phyloP scores from a whole-genome alignment of 2,113 vertebrate genomes.

The Eublepharis macularius region DNA sequence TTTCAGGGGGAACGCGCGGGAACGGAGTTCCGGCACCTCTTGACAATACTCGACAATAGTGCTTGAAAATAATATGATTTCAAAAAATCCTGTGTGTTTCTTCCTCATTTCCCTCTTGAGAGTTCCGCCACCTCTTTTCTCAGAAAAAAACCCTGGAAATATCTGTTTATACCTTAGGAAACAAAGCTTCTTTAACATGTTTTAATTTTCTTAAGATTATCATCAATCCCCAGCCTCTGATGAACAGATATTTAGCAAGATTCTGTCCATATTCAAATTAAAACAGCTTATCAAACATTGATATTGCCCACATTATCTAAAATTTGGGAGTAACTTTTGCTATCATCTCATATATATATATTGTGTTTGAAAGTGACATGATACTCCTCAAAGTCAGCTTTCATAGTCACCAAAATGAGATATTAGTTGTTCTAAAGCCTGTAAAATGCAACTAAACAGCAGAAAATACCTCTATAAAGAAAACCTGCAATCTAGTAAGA shows the following conservation, averaged over 20 bases:
- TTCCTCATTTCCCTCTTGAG: too few species aligned
- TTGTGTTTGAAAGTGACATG: neutral
- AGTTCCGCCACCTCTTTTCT: too few species aligned
- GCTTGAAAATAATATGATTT: too few species aligned
- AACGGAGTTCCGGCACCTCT: too few species aligned
- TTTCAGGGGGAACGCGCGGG: too few species aligned
- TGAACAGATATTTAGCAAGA: neutral
- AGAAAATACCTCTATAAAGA: constrained; percentile 19
- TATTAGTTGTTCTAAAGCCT: constrained; percentile 33
- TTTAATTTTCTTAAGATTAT: neutral
- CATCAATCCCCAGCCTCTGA: neutral
- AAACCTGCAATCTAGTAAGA: constrained; percentile 7
- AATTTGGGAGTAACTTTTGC: constrained; percentile 10
- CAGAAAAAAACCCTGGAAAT: too few species aligned
- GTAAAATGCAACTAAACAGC: constrained; percentile 13
- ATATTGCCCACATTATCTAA: constrained; percentile 10
- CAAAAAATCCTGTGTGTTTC: too few species aligned
- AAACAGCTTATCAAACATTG: neutral
- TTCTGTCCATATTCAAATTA: constrained; percentile 18
- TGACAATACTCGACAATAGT: too few species aligned
- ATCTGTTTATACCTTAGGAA: neutral
- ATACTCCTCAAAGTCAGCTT: constrained; percentile 8
- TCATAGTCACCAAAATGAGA: constrained; percentile 17
- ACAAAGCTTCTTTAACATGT: neutral
- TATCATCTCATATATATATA: neutral